A percentile compares a stretch with the other conserved stretches of the same genome.
phyloP scores from a whole-genome alignment of 2,888 invertebrate species.

The Amphipyra berbera region DNA sequence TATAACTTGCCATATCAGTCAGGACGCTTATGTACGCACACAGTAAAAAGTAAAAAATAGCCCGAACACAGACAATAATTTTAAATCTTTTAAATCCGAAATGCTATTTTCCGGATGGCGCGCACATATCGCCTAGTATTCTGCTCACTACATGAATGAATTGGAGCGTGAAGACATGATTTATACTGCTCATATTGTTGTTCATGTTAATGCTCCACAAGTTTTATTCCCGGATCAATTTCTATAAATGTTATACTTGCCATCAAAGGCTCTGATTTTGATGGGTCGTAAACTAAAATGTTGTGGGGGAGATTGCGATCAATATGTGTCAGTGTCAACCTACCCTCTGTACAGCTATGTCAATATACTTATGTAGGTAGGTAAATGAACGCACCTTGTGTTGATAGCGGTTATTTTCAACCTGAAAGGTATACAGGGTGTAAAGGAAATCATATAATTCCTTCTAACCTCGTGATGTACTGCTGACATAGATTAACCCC shows the following conservation, averaged over 20 bases:
- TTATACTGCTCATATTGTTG: conserved; percentile 20
- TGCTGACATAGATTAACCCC: too few species aligned
- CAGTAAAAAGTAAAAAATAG: too few species aligned
- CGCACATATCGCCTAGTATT: conserved; percentile 10
- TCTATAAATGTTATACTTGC: conserved; percentile 33
- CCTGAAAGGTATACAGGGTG: background rate
- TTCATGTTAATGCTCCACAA: conserved; percentile 4
- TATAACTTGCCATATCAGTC: too few species aligned
- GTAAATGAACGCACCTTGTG: background rate
- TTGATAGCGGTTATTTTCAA: background rate
- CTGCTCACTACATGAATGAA: conserved; percentile 22
- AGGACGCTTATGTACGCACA: too few species aligned
- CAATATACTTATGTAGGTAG: background rate
- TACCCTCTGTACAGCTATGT: background rate
- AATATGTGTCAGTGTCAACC: conserved; percentile 12
- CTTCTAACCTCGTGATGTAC: too few species aligned
- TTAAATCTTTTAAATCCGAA: conserved; percentile 9
- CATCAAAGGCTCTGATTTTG: conserved; percentile 38
- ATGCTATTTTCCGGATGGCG: conserved; percentile 1
- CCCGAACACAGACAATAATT: background rate
- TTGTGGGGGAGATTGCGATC: conserved; percentile 45
- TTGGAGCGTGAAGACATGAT: conserved; percentile 32
- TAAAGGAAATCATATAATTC: too few species aligned
- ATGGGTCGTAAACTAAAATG: conserved; percentile 44
- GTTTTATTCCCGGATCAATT: conserved; percentile 18